Percentiles rank a stretch among this genome's conserved stretches.
Evolutionary conservation across 1,140 invertebrate species (phyloP).

Genomic region (Pogonognathellus flavescens): DNA sequence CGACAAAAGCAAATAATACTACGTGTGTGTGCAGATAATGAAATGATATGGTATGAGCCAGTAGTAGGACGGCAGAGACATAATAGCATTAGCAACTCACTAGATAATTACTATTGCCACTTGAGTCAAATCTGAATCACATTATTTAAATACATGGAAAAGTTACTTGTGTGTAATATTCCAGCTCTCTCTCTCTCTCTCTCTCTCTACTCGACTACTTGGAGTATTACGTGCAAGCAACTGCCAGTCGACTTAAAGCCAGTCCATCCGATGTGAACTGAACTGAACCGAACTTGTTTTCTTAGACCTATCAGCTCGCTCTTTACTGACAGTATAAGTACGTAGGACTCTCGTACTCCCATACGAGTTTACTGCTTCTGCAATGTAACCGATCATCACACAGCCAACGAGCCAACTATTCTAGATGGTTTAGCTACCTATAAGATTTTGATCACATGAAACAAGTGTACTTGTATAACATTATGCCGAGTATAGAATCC

Average conservation of each 20-base stretch:
- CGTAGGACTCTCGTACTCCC: no score
- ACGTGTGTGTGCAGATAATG: background rate
- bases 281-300: constrained; percentile 48
- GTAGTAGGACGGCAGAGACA: no score
- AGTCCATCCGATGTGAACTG: constrained; percentile 11
- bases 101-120: constrained; percentile 38
- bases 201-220: background rate
- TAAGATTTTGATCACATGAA: no score
- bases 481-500: no score
- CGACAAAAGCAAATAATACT: constrained; percentile 23
- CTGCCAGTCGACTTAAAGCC: constrained; percentile 4
- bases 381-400: background rate
- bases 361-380: no score
- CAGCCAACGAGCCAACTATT: no score
- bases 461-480: no score
- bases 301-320: background rate
- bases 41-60: background rate
- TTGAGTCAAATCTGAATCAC: constrained; percentile 39
- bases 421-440: no score
- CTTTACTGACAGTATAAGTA: background rate
- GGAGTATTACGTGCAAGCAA: background rate
- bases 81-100: background rate
- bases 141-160: constrained; percentile 33
- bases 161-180: background rate
- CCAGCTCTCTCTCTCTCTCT: no score